A percentile compares a stretch with the other conserved stretches of the same genome.
phyloP scores from a whole-genome alignment of 1,140 invertebrate genomes.

The Trichonephila clavata region DNA sequence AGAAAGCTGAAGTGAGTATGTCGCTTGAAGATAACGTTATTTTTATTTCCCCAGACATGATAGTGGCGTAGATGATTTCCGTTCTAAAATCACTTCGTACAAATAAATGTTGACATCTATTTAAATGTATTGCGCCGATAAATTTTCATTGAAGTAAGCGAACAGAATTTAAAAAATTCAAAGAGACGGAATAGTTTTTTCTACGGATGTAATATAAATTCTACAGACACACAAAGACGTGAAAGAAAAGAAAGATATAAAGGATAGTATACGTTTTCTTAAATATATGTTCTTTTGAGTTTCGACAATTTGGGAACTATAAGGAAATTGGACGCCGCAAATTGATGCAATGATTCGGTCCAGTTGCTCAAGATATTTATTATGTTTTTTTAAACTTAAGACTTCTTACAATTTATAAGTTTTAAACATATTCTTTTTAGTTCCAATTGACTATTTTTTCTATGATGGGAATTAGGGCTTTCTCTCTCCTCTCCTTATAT shows the following conservation, averaged over 20 bases:
- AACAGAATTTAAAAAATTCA: neutral
- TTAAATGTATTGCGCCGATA: neutral
- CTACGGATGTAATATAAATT: neutral
- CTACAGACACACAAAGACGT: too few relatives aligned
- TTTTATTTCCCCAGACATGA: neutral
- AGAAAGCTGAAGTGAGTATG: neutral
- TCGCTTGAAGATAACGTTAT: neutral
- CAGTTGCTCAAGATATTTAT: too few relatives aligned
- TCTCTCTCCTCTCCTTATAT: too few relatives aligned
- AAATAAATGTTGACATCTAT: constrained; percentile 16
- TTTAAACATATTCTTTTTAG: too few relatives aligned
- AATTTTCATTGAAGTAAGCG: neutral
- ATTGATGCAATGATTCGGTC: neutral
- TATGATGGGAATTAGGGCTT: too few relatives aligned
- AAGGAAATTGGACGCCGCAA: neutral
- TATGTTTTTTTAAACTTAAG: too few relatives aligned
- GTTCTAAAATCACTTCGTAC: neutral
- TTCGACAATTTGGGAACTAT: too few relatives aligned
- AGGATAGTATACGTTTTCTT: neutral
- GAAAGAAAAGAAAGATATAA: neutral
- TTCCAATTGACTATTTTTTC: too few relatives aligned
- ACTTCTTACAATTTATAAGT: too few relatives aligned
- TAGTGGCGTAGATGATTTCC: neutral
- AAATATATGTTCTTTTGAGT: neutral
- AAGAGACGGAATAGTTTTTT: neutral